Conservation (phyloP, 2,113 vertebrate genomes). For the Seriola dumerili region DNA sequence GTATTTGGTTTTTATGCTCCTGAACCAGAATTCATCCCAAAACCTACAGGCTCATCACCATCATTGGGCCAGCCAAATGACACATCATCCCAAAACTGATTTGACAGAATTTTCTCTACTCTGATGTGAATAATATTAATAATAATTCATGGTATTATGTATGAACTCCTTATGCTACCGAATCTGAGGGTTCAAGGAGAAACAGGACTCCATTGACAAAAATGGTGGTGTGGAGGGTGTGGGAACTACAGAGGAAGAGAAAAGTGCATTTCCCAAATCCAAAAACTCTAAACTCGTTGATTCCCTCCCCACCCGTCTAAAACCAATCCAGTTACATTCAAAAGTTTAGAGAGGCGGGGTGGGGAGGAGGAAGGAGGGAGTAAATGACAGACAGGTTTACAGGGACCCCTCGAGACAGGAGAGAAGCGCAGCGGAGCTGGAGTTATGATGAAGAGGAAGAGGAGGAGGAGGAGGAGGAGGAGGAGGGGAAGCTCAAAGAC, state of each 20-base stretch:
- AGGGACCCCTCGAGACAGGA: conserved; percentile 14
- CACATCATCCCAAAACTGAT: conserved; percentile 63
- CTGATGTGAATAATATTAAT: not conserved
- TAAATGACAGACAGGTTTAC: conserved; percentile 73
- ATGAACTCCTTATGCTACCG: not conserved
- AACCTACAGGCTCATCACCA: conserved; percentile 37
- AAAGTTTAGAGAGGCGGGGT: conserved; percentile 28
- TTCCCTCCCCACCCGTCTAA: conserved; percentile 13
- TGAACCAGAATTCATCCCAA: conserved; percentile 48
- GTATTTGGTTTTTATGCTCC: conserved; percentile 69
- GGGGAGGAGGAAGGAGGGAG: not conserved
- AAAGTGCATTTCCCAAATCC: conserved; percentile 38
- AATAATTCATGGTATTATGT: conserved; percentile 8
- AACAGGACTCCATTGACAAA: not conserved
- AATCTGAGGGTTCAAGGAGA: not conserved
- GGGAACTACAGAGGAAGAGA: conserved; percentile 18
- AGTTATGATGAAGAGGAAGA: conserved; percentile 3
- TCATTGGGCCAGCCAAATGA: conserved; percentile 86
- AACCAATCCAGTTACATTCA: conserved; percentile 69
- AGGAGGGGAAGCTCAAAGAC: conserved; percentile 56
- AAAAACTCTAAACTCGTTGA: conserved; percentile 9
- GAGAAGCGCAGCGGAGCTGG: conserved; percentile 55
- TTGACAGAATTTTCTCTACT: conserved; percentile 28
- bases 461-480: conserved; percentile 22
- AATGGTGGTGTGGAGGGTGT: conserved; percentile 1